These are phyloP conservation scores for Drosophila kambysellisi DNA, from an alignment of 2,888 invertebrate species.

Conservation along the genomic window DNA sequence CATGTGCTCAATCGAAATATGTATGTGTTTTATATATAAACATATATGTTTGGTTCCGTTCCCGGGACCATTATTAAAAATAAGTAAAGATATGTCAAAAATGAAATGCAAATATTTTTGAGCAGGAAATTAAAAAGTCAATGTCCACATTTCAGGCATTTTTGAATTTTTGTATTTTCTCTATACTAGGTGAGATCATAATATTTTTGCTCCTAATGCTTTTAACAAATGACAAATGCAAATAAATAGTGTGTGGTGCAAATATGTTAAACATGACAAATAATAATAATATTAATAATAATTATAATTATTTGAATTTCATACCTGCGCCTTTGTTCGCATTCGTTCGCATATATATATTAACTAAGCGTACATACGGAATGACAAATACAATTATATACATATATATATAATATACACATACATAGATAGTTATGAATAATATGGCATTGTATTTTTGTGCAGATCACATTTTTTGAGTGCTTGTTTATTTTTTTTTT, in stretches of 20 bases:
- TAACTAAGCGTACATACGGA: slow-evolving; percentile 16
- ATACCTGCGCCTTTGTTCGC: slow-evolving; percentile 32
- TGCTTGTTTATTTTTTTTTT: background rate
- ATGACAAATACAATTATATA: background rate
- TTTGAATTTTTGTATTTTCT: background rate
- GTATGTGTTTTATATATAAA: background rate
- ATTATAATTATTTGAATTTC: slow-evolving; percentile 28
- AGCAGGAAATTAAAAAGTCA: slow-evolving; percentile 1
- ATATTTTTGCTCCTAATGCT: slow-evolving; percentile 1
- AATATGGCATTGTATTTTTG: background rate
- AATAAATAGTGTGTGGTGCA: slow-evolving; percentile 20
- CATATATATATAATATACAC: background rate
- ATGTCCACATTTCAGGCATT: slow-evolving; percentile 1
- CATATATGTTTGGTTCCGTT: background rate
- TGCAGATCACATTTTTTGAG: slow-evolving; percentile 1
- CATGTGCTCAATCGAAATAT: slow-evolving; percentile 47
- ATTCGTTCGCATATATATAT: slow-evolving; percentile 27
- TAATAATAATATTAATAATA: slow-evolving; percentile 24
- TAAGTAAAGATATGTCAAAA: background rate
- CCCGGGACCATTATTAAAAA: background rate
- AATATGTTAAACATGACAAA: slow-evolving; percentile 46
- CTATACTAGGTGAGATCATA: background rate
- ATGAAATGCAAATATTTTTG: slow-evolving; percentile 3
- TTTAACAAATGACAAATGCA: slow-evolving; percentile 25
- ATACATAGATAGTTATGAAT: slow-evolving; percentile 7